Conservation (phyloP, 2,888 invertebrate species). For the Tubulanus polymorphus region DNA sequence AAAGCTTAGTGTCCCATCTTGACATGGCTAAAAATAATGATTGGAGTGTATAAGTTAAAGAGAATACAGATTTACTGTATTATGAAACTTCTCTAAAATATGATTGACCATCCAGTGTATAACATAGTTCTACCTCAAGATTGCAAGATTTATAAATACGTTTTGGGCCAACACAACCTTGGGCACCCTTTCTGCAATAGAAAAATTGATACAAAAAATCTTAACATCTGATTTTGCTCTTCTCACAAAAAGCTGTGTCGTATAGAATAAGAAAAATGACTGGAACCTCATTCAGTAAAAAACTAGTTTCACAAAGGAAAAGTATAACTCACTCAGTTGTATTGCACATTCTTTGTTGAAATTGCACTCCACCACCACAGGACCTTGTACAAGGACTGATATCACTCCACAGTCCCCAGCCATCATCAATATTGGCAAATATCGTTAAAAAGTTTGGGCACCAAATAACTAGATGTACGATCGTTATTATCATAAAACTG, state of each 20-base stretch:
- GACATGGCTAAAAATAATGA: constrained; percentile 65
- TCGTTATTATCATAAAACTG: too few relatives aligned
- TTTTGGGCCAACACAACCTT: neutral
- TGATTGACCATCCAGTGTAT: neutral
- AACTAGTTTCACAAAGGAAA: too few relatives aligned
- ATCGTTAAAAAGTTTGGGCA: too few relatives aligned
- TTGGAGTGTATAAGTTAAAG: neutral
- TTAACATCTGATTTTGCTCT: neutral
- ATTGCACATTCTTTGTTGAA: neutral
- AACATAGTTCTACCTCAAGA: neutral
- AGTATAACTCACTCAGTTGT: neutral
- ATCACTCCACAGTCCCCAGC: neutral
- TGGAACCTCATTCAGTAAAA: too few relatives aligned
- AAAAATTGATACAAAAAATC: neutral
- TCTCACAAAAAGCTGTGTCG: too few relatives aligned
- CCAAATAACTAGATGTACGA: too few relatives aligned
- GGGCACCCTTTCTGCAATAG: neutral
- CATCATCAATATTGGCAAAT: too few relatives aligned
- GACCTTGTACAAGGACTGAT: neutral
- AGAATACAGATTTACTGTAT: too few relatives aligned
- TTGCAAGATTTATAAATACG: constrained; percentile 1
- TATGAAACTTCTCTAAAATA: too few relatives aligned
- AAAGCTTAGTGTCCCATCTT: constrained; percentile 72
- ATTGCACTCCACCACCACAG: neutral
- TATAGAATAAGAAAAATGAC: too few relatives aligned